phyloP scores from a whole-genome alignment of 2,797 vertebrate genomes.

The Falco columbarius region DNA sequence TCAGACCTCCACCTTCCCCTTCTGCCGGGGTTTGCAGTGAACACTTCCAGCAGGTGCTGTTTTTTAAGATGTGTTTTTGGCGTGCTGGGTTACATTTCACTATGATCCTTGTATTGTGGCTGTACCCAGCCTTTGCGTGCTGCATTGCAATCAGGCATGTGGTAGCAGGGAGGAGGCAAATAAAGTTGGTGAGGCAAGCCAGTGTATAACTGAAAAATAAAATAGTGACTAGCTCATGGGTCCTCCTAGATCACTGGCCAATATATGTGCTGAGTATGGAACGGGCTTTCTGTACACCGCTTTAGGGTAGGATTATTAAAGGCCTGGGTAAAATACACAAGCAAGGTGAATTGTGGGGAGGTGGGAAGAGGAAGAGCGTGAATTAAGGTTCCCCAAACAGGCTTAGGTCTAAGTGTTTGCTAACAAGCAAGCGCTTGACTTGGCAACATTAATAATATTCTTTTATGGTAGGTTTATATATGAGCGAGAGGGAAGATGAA shows the following conservation, averaged over 20 bases:
- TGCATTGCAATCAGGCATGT: background rate
- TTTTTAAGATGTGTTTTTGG: background rate
- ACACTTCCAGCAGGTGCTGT: background rate
- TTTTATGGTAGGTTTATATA: slow-evolving; percentile 44
- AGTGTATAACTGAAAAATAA: background rate
- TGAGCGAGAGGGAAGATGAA: slow-evolving; percentile 46
- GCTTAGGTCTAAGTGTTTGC: slow-evolving; percentile 32
- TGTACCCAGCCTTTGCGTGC: background rate
- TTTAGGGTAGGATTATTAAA: background rate
- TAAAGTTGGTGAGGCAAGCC: background rate
- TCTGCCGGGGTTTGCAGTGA: background rate
- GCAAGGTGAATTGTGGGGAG: background rate
- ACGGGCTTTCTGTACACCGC: background rate
- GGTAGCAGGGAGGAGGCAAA: background rate
- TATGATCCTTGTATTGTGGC: background rate
- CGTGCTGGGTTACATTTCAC: background rate
- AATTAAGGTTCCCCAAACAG: slow-evolving; percentile 18
- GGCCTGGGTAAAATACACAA: background rate
- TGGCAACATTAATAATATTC: slow-evolving; percentile 49
- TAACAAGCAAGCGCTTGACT: slow-evolving; percentile 13
- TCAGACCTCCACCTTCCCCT: background rate
- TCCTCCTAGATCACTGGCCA: background rate
- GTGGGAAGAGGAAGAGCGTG: background rate
- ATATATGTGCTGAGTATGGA: background rate
- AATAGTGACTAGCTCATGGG: background rate